A percentile compares a stretch with the other conserved stretches of the same genome.
Evolutionary conservation across 2,797 vertebrate genomes (phyloP).

Genomic region (Melanotaenia parkinsoni): DNA sequence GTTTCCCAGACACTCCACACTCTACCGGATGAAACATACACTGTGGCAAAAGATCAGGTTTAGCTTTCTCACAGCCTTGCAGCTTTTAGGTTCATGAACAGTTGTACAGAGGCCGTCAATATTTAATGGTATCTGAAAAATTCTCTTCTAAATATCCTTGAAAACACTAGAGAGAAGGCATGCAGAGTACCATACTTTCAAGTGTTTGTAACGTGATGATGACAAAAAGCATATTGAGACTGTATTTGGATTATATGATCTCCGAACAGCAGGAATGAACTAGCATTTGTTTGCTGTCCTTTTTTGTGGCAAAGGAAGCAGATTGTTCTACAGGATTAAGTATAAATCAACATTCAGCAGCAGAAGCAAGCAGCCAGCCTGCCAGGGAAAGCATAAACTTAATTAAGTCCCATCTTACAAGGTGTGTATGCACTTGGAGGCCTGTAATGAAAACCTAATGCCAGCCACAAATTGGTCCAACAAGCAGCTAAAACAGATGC

Average conservation of each 20-base stretch:
- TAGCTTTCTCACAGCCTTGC: neutral
- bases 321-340: constrained; percentile 76
- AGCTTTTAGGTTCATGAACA: constrained; percentile 20
- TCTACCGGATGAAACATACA: constrained; percentile 9
- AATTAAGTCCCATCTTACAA: constrained; percentile 83
- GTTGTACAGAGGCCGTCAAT: neutral
- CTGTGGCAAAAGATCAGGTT: neutral
- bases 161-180: constrained; percentile 10
- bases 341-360: constrained; percentile 78
- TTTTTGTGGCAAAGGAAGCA: constrained; percentile 57
- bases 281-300: constrained; percentile 61
- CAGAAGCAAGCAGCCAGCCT: constrained; percentile 63
- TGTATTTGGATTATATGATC: constrained; percentile 45
- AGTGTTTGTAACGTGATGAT: constrained; percentile 15
- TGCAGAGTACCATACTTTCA: constrained; percentile 2
- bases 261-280: constrained; percentile 58
- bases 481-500: constrained; percentile 70
- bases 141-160: constrained; percentile 1
- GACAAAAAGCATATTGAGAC: constrained; percentile 23
- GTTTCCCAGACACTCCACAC: constrained; percentile 31
- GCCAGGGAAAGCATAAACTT: constrained; percentile 83
- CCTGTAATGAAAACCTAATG: constrained; percentile 79
- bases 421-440: constrained; percentile 69
- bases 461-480: constrained; percentile 74
- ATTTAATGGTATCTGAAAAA: neutral